Evolutionary conservation across 2,888 invertebrate genomes (phyloP), one percentile per base, ranked within the genome.

Genomic region (Cotesia congregata): DNA sequence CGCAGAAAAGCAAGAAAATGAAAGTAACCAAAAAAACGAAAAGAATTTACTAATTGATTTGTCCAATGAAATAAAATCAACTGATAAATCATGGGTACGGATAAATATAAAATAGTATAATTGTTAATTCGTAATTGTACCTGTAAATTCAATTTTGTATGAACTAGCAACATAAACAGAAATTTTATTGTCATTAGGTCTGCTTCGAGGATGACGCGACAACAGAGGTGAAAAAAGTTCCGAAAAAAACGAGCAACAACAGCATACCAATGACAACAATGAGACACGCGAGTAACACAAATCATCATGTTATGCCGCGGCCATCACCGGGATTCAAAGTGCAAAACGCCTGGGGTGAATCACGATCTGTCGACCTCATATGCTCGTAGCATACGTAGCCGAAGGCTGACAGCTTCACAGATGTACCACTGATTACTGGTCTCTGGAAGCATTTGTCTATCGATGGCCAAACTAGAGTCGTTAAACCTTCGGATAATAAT

Each of bases 11-110:
- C 79, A 77, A 74, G 75, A 70, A 12, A 75, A 78, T 7, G 79
- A 78, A 7, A 80, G 80, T 30, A 70, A 78, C 67, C 79, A 79
- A 15, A 82, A 83, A 75, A 83, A 79, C 6, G 85, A 85, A 76
- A 89, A 88, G 76, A 87, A 86, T 82, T 83, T 89, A 61, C 79
- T 89, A 30, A 89, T 89, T 77, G 89, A 89, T 81, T 81, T 89
- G 39, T 83, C 87, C 59, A 85, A 86, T 76, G 87, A 87, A 38
- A 78, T 83, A 0, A 86, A 88, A 78, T 81, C 86, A 2, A 70
- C 83, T 40, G 86, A 85, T 17, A 87, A 86, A 76, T 85, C 87
- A 68, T 89, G 89, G 89, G 89, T 89, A 77, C 82, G 84, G 3
- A 30, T 30, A 30, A 30, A 30, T 30, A 30, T 30, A 30, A 30